Evolutionary conservation across 1,140 invertebrate genomes (phyloP).

Genomic region (Heliconius hermathena): DNA sequence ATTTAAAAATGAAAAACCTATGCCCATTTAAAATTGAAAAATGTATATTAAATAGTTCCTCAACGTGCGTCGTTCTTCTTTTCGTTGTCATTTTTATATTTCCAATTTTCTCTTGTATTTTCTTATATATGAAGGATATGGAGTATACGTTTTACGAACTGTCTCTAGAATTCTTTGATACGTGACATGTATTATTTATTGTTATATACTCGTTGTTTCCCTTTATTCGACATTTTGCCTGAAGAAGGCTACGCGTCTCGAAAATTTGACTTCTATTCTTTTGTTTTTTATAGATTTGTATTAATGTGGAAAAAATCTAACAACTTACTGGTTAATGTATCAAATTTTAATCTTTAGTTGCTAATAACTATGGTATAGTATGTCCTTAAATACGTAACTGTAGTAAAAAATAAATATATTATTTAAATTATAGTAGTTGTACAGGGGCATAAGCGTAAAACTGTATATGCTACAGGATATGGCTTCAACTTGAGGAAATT

Average conservation of each 20-base stretch:
- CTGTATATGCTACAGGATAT: no score
- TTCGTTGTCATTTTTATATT: background rate
- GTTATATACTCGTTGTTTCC: background rate
- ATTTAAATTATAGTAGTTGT: no score
- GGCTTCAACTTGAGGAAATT: no score
- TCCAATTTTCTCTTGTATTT: background rate
- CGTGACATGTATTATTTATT: constrained; percentile 9
- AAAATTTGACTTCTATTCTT: background rate
- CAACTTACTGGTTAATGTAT: no score
- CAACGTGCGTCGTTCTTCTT: background rate
- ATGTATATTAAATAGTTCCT: background rate
- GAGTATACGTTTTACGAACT: background rate
- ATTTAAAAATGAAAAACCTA: no score
- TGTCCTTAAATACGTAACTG: no score
- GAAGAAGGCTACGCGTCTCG: background rate
- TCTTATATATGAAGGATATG: background rate
- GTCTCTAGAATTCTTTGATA: background rate
- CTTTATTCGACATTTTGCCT: background rate
- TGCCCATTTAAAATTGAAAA: no score
- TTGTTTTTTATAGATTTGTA: background rate
- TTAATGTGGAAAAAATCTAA: no score
- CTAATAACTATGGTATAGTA: no score
- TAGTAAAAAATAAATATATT: no score
- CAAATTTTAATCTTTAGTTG: no score
- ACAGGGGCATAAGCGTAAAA: no score